Conservation (phyloP, 2,797 vertebrate genomes). For the Chiroxiphia lanceolata region DNA sequence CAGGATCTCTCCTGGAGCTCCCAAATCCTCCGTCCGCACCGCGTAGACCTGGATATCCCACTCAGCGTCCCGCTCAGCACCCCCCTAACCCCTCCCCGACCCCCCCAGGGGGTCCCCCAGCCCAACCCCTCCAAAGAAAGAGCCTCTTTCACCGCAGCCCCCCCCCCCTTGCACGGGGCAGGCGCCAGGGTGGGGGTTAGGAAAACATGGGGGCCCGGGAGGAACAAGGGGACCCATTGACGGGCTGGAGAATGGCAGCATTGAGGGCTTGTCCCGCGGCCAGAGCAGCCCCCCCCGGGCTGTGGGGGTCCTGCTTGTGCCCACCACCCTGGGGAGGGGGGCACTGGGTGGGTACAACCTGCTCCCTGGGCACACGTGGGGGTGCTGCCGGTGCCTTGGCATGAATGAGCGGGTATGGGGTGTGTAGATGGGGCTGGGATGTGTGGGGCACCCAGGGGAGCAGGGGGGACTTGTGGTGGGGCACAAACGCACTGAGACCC, state of each 20-base stretch:
- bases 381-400: neutral
- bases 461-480: neutral
- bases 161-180: neutral
- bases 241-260: neutral
- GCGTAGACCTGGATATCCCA: neutral
- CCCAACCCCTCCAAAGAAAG: neutral
- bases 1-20: neutral
- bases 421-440: too few species aligned
- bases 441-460: neutral
- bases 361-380: neutral
- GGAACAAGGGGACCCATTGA: constrained; percentile 34
- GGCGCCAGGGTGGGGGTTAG: neutral
- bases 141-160: neutral
- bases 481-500: neutral
- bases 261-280: neutral
- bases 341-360: neutral
- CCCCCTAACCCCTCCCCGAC: neutral
- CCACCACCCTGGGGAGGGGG: accelerated
- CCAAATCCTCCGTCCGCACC: neutral
- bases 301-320: neutral
- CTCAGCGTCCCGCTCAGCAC: neutral
- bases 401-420: neutral
- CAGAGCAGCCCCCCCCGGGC: neutral
- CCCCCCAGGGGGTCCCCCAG: neutral
- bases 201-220: neutral